Percentiles rank a stretch among this genome's conserved stretches.
phyloP scores from a whole-genome alignment of 2,797 vertebrate species.

The Caiman crocodilus region DNA sequence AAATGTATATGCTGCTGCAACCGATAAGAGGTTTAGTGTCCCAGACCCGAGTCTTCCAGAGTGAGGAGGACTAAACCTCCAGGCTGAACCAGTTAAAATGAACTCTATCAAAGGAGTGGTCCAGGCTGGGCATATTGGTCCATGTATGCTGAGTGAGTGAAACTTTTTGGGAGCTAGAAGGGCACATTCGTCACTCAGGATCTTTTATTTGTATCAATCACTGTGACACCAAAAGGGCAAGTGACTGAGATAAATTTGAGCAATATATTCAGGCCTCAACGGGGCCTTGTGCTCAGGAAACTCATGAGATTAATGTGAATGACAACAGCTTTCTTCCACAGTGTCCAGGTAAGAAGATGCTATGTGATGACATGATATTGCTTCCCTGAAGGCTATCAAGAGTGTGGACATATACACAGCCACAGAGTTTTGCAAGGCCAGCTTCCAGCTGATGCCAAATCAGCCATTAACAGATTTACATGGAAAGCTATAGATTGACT shows the following conservation, averaged over 20 bases:
- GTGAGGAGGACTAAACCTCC: neutral
- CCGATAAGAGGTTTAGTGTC: neutral
- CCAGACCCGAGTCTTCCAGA: neutral
- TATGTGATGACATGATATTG: neutral
- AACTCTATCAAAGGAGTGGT: neutral
- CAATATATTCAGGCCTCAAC: neutral
- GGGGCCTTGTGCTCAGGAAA: neutral
- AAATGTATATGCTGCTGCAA: rapidly evolving
- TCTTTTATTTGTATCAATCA: too few species aligned
- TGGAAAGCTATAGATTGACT: neutral
- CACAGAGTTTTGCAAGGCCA: neutral
- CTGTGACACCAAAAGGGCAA: neutral
- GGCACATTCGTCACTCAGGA: rapidly evolving
- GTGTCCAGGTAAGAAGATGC: neutral
- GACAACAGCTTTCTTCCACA: neutral
- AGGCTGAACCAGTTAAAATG: neutral
- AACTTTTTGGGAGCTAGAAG: neutral
- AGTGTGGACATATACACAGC: neutral
- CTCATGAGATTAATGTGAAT: rapidly evolving
- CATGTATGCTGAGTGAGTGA: rapidly evolving
- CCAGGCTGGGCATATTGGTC: neutral
- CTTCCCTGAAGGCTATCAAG: neutral
- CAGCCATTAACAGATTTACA: rapidly evolving
- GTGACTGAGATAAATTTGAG: neutral
- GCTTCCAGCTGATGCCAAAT: neutral